These are phyloP conservation scores for Camelus dromedarius DNA, from an alignment of 2,113 vertebrate genomes.

Conservation along the genomic window DNA sequence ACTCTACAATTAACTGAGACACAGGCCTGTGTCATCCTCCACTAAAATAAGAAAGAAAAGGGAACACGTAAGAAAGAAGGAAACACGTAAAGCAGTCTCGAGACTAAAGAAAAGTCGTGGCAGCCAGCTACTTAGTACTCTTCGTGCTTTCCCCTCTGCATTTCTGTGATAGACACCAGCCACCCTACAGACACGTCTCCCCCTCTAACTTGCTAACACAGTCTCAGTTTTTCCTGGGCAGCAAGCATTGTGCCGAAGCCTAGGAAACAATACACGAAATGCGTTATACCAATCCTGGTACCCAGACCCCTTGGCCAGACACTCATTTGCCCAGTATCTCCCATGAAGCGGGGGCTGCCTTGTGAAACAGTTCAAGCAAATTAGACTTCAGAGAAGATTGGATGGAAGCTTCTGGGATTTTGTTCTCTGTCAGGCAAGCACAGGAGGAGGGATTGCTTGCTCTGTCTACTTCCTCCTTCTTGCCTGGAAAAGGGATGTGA, in stretches of 20 bases:
- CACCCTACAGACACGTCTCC: not conserved
- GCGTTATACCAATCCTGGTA: accelerated
- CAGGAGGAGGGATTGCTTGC: not conserved
- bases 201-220: not conserved
- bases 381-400: not conserved
- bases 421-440: not conserved
- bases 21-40: not conserved
- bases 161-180: not conserved
- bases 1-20: not conserved
- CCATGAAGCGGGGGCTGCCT: not conserved
- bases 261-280: accelerated
- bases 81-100: not conserved
- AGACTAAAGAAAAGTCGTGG: not conserved
- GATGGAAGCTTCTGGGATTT: not conserved
- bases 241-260: not conserved
- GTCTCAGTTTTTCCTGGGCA: not conserved
- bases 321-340: not conserved
- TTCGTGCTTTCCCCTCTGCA: not conserved
- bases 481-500: not conserved
- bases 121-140: not conserved
- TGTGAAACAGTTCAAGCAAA: not conserved
- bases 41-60: slow-evolving; percentile 31
- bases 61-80: slow-evolving; percentile 27
- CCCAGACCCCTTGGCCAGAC: not conserved
- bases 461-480: not conserved